phyloP scores from a whole-genome alignment of 2,113 vertebrate genomes.

The Cepphus grylle region DNA sequence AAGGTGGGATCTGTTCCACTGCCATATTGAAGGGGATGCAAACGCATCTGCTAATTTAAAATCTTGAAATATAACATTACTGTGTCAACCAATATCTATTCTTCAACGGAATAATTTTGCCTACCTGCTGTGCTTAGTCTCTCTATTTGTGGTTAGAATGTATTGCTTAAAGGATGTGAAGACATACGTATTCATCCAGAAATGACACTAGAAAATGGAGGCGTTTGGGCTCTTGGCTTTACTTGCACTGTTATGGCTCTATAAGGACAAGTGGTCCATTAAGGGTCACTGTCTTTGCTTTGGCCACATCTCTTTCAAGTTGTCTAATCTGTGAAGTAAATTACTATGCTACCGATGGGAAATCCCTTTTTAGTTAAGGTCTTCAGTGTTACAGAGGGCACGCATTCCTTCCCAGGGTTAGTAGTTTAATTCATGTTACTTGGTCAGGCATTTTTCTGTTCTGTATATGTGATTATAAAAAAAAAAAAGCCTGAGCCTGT shows the following conservation, averaged over 20 bases:
- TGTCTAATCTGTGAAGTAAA: slow-evolving; percentile 42
- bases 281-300: slow-evolving; percentile 16
- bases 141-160: slow-evolving; percentile 27
- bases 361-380: neutral
- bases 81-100: slow-evolving; percentile 37
- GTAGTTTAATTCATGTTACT: neutral
- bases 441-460: slow-evolving; percentile 44
- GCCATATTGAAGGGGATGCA: slow-evolving; percentile 53
- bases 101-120: slow-evolving; percentile 48
- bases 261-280: neutral
- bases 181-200: neutral
- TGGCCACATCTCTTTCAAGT: slow-evolving; percentile 15
- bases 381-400: slow-evolving; percentile 5
- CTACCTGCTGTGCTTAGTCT: slow-evolving; percentile 52
- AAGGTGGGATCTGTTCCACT: slow-evolving; percentile 44
- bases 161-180: slow-evolving; percentile 9
- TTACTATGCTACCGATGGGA: neutral
- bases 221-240: slow-evolving; percentile 18
- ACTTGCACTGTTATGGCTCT: neutral
- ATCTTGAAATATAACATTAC: slow-evolving; percentile 50
- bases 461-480: slow-evolving; percentile 68
- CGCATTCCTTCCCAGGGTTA: neutral
- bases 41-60: slow-evolving; percentile 53
- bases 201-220: neutral
- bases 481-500: slow-evolving; percentile 38